Evolutionary conservation across 2,888 invertebrate genomes (phyloP), one percentile per base, ranked within the genome.

Genomic region (Lepidocyrtinus sp.): DNA sequence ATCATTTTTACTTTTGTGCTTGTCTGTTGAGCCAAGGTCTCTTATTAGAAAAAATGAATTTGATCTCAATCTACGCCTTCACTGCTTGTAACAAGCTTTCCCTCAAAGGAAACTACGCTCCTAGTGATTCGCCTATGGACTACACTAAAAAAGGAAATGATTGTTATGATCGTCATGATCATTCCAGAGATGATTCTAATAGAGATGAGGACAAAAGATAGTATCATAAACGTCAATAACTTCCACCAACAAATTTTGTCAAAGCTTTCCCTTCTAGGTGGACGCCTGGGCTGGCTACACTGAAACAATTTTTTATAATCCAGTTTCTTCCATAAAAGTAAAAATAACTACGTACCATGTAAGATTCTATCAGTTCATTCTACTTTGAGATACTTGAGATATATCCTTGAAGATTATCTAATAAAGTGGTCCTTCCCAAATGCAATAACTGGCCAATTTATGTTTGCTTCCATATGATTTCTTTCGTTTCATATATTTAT

Each of bases 161-260:
- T 67, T 26, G 21, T 55, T 45, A 65, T 25, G 63, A 73, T 67
- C 55, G 36, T 36, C 65, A 73, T 67, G 67, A 45, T 46, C 65
- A 59, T 65, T 36, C 36, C 36, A 36, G 12, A 7, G 36, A 36
- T 36, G 36, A 36, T 36, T 50, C 50, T 68, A n/a, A 24, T n/a
- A 68, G 68, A 22, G 68, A 50, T 68, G 68, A 68, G 68, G 15
- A 50, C 22, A 7, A 1, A 68, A 68, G 55, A 68, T 68, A 21
- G 68, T 68, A 63, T 24, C n/a, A 7, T 75, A 68, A 68, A 65
- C 68, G 55, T 75, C 75, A 68, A 75, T 68, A 75, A 27, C n/a
- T 74, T 50, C 59, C 26, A 9, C 59, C 15, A 74, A 17, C 62
- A 62, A 75, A 62, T 62, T 68, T 68, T 59, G n/a, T n/a, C n/a